Evolutionary conservation across 1,140 invertebrate species (phyloP).

Genomic region (Battus philenor): DNA sequence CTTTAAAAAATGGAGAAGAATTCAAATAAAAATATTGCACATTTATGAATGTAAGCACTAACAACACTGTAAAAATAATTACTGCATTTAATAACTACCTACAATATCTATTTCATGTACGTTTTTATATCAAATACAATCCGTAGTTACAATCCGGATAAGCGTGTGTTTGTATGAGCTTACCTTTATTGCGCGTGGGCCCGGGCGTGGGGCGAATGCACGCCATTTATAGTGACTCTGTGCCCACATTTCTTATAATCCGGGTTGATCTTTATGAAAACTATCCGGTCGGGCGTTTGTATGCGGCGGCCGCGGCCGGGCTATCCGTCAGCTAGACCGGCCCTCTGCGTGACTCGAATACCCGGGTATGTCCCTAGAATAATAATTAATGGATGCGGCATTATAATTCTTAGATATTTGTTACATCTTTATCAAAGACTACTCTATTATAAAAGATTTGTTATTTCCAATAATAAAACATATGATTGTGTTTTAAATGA

Average conservation of each 20-base stretch:
- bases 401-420: background rate
- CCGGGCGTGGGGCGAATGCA: background rate
- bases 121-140: no score
- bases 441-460: background rate
- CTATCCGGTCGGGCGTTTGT: slow-evolving; percentile 13
- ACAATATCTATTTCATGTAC: no score
- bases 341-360: slow-evolving; percentile 14
- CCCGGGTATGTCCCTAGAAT: background rate
- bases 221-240: slow-evolving; percentile 2
- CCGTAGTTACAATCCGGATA: no score
- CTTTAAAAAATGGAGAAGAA: no score
- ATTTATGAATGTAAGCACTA: no score
- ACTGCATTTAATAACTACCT: no score
- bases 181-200: no score
- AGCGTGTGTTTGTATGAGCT: no score
- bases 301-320: slow-evolving; percentile 9
- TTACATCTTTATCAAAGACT: background rate
- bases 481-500: no score
- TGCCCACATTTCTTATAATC: slow-evolving; percentile 14
- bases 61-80: no score
- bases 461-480: background rate
- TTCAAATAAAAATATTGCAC: no score
- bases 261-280: slow-evolving; percentile 18
- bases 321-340: slow-evolving; percentile 18
- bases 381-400: background rate